These are phyloP conservation scores for Branchinecta lindahli DNA, from an alignment of 1,140 invertebrate genomes.

Conservation along the genomic window DNA sequence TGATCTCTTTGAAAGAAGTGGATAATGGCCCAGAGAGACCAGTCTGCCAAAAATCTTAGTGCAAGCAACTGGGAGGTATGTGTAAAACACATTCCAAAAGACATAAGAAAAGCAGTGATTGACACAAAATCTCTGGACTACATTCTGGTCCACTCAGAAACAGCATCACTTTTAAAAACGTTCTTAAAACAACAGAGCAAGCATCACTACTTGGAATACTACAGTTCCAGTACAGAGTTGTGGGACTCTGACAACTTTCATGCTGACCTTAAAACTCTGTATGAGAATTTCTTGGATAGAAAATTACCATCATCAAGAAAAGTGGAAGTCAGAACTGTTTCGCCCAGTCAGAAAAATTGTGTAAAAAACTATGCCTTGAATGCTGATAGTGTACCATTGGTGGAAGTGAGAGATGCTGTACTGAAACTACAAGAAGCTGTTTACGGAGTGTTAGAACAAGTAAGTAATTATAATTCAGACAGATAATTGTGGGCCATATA, in stretches of 20 bases:
- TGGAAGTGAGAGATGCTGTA: background rate
- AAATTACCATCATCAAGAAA: background rate
- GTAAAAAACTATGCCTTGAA: background rate
- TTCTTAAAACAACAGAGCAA: background rate
- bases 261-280: background rate
- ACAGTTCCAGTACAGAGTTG: background rate
- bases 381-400: background rate
- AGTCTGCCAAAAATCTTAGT: too few species aligned
- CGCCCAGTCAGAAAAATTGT: background rate
- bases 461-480: background rate
- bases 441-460: background rate
- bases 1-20: too few species aligned
- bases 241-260: background rate
- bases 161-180: background rate
- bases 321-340: conserved; percentile 3
- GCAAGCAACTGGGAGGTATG: too few species aligned
- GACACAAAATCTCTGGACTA: background rate
- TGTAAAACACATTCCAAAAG: too few species aligned
- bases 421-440: background rate
- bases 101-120: background rate
- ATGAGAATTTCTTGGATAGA: background rate
- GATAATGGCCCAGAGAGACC: too few species aligned
- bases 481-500: too few species aligned
- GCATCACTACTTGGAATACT: background rate
- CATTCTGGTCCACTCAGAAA: background rate